Percentiles rank a stretch among this genome's conserved stretches.
phyloP scores from a whole-genome alignment of 2,113 vertebrate species.

The Maccullochella peelii region DNA sequence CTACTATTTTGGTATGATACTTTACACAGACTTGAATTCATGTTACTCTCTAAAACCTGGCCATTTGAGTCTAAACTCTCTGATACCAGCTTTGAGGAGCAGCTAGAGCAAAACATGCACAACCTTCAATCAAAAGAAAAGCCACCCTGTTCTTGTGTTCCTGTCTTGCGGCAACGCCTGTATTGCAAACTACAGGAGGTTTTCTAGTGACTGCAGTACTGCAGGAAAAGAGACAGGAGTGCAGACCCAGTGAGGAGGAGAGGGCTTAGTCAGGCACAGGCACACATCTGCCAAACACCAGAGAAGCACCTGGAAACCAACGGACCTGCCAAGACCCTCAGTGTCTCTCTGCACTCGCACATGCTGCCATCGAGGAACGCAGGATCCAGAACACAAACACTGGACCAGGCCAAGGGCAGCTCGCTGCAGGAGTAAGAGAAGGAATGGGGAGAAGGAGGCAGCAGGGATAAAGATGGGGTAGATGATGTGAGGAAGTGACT shows the following conservation, averaged over 20 bases:
- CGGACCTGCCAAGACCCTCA: constrained; percentile 47
- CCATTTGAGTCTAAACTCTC: constrained; percentile 45
- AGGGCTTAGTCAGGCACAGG: constrained; percentile 30
- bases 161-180: constrained; percentile 34
- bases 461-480: constrained; percentile 14
- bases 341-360: constrained; percentile 47
- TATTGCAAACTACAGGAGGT: constrained; percentile 44
- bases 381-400: constrained; percentile 77
- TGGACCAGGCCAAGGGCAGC: constrained; percentile 61
- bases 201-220: constrained; percentile 25
- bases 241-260: constrained; percentile 35
- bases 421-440: constrained; percentile 36
- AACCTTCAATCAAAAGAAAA: constrained; percentile 55
- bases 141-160: constrained; percentile 35
- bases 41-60: constrained; percentile 47
- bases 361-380: constrained; percentile 77
- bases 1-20: constrained; percentile 49
- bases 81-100: constrained; percentile 55
- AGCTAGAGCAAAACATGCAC: constrained; percentile 42
- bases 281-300: constrained; percentile 61
- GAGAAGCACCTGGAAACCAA: constrained; percentile 70
- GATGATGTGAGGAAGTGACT: constrained; percentile 16
- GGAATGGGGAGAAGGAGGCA: constrained; percentile 11
- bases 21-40: constrained; percentile 42
- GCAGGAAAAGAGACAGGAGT: constrained; percentile 32